These are phyloP conservation scores for Neosilurus mollespiculum DNA, from an alignment of 2,797 vertebrate genomes.

Conservation along the genomic window DNA sequence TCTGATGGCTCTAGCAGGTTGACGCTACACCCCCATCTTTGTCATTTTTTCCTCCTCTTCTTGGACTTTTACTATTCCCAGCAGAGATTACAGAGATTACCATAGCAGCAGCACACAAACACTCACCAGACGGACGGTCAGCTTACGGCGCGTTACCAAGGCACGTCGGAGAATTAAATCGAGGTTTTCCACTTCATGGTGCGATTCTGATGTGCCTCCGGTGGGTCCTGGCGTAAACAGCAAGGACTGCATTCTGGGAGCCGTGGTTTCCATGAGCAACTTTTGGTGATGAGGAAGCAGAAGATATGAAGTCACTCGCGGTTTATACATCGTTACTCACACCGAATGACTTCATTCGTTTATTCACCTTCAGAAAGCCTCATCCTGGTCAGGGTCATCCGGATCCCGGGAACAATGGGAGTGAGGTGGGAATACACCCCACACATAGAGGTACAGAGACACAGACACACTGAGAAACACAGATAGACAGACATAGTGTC, in stretches of 20 bases:
- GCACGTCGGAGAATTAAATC: neutral
- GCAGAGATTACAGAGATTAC: slow-evolving; percentile 33
- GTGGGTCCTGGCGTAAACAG: neutral
- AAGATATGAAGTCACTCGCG: neutral
- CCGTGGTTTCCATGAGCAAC: slow-evolving; percentile 8
- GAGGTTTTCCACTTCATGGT: neutral
- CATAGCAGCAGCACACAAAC: slow-evolving; percentile 40
- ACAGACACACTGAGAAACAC: too few species aligned
- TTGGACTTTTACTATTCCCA: slow-evolving; percentile 27
- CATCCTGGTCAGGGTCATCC: neutral
- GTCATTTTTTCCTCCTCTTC: slow-evolving; percentile 14
- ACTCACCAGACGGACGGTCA: neutral
- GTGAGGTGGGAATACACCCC: neutral
- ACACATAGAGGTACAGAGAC: too few species aligned
- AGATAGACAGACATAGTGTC: too few species aligned
- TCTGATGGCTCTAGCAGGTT: slow-evolving; percentile 38
- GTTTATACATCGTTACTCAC: slow-evolving; percentile 8
- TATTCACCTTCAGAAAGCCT: neutral
- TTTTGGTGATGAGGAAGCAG: slow-evolving; percentile 1
- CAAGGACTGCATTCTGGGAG: neutral
- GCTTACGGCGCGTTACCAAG: neutral
- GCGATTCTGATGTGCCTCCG: neutral
- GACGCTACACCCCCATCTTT: neutral
- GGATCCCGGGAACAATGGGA: neutral
- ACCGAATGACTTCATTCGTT: neutral